Evolutionary conservation across 2,113 vertebrate species (phyloP).

Genomic region (Addax nasomaculatus): DNA sequence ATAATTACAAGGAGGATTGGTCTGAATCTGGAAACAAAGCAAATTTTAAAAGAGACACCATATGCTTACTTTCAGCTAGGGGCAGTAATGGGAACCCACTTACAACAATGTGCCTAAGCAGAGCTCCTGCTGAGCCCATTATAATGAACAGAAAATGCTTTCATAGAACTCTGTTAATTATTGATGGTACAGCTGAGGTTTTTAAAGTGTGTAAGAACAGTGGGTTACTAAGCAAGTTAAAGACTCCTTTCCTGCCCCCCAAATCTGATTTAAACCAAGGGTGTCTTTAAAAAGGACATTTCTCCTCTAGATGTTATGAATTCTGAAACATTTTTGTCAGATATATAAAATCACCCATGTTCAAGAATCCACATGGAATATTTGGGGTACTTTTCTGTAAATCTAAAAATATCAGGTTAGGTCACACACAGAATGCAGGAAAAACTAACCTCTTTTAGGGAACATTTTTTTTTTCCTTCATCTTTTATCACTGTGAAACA

Average conservation of each 20-base stretch:
- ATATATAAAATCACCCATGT: neutral
- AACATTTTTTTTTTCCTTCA: neutral
- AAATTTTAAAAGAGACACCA: conserved; percentile 3
- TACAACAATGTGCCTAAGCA: neutral
- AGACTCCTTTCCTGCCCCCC: neutral
- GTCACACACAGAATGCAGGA: neutral
- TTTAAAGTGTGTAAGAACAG: neutral
- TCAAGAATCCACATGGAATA: neutral
- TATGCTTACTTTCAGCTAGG: neutral
- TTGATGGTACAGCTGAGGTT: neutral
- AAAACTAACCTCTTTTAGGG: neutral
- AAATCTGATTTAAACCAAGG: neutral
- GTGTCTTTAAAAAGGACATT: neutral
- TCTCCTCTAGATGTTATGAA: neutral
- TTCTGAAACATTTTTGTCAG: neutral
- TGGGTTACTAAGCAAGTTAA: neutral
- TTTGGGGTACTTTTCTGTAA: neutral
- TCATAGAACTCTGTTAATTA: neutral
- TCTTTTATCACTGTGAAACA: neutral
- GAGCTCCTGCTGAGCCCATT: neutral
- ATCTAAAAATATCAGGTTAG: neutral
- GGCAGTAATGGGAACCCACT: neutral
- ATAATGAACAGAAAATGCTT: neutral
- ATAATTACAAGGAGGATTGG: neutral
- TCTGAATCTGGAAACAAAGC: conserved; percentile 11